A percentile compares a stretch with the other conserved stretches of the same genome.
Evolutionary conservation across 2,797 vertebrate genomes (phyloP).

Genomic region (Hipposideros larvatus): DNA sequence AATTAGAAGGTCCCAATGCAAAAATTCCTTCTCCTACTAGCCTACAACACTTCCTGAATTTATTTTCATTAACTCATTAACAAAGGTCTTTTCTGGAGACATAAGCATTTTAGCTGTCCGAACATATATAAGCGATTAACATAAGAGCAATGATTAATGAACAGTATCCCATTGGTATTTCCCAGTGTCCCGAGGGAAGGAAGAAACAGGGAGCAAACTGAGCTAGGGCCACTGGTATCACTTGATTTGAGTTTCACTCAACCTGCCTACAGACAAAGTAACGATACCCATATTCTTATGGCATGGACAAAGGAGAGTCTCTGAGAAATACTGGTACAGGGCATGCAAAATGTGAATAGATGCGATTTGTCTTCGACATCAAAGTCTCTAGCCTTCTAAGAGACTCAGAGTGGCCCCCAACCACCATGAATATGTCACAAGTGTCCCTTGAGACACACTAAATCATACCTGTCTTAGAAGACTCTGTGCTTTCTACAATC

Average conservation of each 20-base stretch:
- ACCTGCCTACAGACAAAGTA: neutral
- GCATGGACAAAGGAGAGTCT: neutral
- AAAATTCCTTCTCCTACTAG: neutral
- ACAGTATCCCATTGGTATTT: neutral
- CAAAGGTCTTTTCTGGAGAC: neutral
- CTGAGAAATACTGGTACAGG: neutral
- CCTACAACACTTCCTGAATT: neutral
- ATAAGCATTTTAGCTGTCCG: conserved; percentile 32
- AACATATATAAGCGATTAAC: neutral
- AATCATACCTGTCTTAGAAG: neutral
- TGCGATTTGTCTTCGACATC: neutral
- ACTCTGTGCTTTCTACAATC: conserved; percentile 6
- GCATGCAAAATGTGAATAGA: neutral
- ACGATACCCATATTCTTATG: neutral
- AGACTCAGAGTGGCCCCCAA: neutral
- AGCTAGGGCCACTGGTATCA: neutral
- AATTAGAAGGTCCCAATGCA: neutral
- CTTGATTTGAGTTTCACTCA: neutral
- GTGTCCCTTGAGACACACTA: neutral
- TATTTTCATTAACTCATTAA: conserved; percentile 46
- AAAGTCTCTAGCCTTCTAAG: conserved; percentile 11
- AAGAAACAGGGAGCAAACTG: neutral
- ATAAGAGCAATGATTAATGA: conserved; percentile 37
- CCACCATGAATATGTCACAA: neutral
- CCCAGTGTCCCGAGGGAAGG: neutral